Evolutionary conservation across 2,113 vertebrate genomes (phyloP), one percentile per base, ranked within the genome.

Genomic region (Aphelocoma coerulescens): DNA sequence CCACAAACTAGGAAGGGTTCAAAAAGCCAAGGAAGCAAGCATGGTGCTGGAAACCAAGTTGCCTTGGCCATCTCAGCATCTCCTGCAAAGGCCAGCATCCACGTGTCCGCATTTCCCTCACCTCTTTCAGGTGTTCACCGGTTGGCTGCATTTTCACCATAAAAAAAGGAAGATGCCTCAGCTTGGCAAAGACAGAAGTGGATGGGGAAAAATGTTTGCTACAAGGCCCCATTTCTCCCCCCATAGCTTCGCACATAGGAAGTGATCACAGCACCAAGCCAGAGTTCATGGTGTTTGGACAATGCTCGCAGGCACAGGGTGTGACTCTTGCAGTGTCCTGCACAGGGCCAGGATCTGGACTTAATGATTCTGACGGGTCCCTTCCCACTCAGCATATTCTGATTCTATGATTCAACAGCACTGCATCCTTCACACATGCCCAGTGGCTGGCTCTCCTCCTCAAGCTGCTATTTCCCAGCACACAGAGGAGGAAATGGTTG

Each of bases 81-180:
- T 76, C 46, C 28, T 46, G 49, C n/a, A n/a, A 58, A 52, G 44
- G 48, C 14, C 39, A 52, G 37, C 44, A 63, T 7, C 69, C 17
- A 3, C 1, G 1, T 13, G 21, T 16, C n/a, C 0, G 0, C 21
- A 19, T 52, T 35, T 19, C 23, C 10, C 27, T 6, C 14, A 24
- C 6, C 10, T 55, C 59, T 68, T 81, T 32, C 67, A 79, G 30
- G 16, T 10, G 26, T 14, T 73, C 65, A 46, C 33, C 0, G 0
- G 14, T 0, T 30, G 55, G 39, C 44, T 77, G 4, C 5, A 41
- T 59, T 57, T 73, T 35, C 58, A 33, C 17, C 44, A 33, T 0
- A 9, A 43, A 48, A 67, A 55, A 32, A 55, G 41, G 9, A 54
- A 91, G 61, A 44, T 9, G 11, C 8, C 30, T 68, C 63, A 41